Evolutionary conservation across 2,113 vertebrate genomes (phyloP), one percentile per base, ranked within the genome.

Genomic region (Cavia porcellus): DNA sequence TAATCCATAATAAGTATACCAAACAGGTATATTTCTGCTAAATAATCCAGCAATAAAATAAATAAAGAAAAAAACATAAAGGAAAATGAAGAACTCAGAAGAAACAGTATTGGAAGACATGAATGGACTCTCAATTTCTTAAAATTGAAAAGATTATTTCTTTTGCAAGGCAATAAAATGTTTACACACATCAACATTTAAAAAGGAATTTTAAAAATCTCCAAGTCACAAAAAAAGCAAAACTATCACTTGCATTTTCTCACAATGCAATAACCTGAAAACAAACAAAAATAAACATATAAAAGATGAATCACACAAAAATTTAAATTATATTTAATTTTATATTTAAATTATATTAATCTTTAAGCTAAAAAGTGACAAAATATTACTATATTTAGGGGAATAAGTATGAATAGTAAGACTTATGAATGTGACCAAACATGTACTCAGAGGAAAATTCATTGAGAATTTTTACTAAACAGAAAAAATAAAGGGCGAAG

Each of bases 381-480:
- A 94, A 91, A 96, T 70, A 92, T 52, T 45, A 55, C 11, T 93
- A 12, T 59, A 92, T n/a, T 57, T 32, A 77, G 24, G 24, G 24
- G 35, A 59, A 19, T 91, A 93, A 92, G 30, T 3, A 91, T 88
- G 92, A n/a, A 81, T 28, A 94, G 20, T 25, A 89, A 93, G 17
- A 35, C n/a, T 61, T 75, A 70, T 19, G n/a, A 47, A 89, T 92
- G 24, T 91, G 24, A 66, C 90, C 77, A 97, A 97, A 96, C 57
- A 80, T 35, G 25, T 70, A 93, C 77, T 88, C 77, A 85, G 85
- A 97, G 95, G 90, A 95, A 95, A 97, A 96, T 85, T 96, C 92
- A 94, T 82, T 94, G 50, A 84, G 32, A 47, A 84, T 20, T 68
- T 82, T 82, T 52, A 87, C 12, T 59, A 95, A 92, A 74, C 22